phyloP scores from a whole-genome alignment of 2,113 vertebrate species.

The Gambusia holbrooki region DNA sequence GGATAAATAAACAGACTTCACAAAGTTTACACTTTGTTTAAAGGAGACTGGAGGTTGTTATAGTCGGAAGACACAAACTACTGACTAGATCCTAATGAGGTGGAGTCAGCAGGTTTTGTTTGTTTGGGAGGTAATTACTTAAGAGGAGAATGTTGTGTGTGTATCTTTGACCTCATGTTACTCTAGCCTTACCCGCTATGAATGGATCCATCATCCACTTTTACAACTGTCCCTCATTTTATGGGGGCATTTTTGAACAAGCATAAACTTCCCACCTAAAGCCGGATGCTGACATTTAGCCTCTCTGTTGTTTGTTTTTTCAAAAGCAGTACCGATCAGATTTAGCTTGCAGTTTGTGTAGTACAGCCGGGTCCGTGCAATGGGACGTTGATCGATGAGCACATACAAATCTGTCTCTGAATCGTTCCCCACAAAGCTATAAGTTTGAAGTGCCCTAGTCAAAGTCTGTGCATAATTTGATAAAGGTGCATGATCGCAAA shows the following conservation, averaged over 20 bases:
- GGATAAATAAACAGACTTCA: no score
- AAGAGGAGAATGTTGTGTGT: neutral
- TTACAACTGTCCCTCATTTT: conserved; percentile 9
- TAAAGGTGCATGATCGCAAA: no score
- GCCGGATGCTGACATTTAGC: neutral
- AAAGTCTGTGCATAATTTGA: no score
- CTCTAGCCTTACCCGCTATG: conserved; percentile 4
- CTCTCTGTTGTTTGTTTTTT: neutral
- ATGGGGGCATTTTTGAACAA: conserved; percentile 20
- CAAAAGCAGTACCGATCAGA: neutral
- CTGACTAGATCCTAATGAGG: neutral
- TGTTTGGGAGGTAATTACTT: neutral
- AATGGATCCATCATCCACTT: conserved; percentile 34
- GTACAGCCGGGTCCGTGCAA: no score
- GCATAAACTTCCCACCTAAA: conserved; percentile 13
- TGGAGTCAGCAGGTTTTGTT: neutral
- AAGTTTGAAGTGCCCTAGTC: no score
- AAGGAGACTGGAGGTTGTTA: neutral
- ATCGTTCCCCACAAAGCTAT: no score
- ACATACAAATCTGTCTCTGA: no score
- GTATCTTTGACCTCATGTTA: conserved; percentile 2
- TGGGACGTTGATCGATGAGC: no score
- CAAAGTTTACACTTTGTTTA: neutral
- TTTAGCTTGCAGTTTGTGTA: no score
- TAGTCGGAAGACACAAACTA: no score